These are phyloP conservation scores for Anas acuta DNA, from an alignment of 2,797 vertebrate species.

Conservation along the genomic window DNA sequence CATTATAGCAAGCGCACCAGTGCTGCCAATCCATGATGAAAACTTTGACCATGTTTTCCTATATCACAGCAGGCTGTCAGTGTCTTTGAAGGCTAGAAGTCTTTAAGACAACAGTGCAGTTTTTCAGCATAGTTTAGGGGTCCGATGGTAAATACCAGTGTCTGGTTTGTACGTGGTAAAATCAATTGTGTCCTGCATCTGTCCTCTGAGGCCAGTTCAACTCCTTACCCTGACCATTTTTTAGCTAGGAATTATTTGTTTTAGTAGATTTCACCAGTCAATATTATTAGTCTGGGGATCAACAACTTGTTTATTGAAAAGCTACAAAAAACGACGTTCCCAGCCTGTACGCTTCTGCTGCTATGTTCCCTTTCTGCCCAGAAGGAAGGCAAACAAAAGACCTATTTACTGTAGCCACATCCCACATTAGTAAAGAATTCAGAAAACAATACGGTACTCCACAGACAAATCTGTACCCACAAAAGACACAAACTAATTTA, in stretches of 20 bases:
- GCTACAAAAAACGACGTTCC: neutral
- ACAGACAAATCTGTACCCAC: neutral
- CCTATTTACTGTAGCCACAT: accelerated
- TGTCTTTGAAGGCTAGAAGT: neutral
- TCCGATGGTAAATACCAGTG: neutral
- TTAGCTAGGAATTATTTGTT: neutral
- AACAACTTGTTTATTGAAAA: neutral
- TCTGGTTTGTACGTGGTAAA: neutral
- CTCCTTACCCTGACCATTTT: neutral
- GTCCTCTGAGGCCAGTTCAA: neutral
- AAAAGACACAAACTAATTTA: neutral
- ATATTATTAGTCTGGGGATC: neutral
- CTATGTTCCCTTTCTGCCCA: neutral
- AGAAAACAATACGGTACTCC: neutral
- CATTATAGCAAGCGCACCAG: neutral
- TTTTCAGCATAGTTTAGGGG: neutral
- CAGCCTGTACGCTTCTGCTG: neutral
- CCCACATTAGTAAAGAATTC: neutral
- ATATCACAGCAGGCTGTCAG: neutral
- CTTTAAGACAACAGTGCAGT: neutral
- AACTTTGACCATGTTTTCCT: neutral
- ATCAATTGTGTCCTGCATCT: neutral
- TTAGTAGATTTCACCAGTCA: neutral
- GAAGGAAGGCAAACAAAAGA: neutral
- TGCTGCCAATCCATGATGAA: accelerated